Evolutionary conservation across 2,888 invertebrate species (phyloP), one percentile per base, ranked within the genome.

Genomic region (Tipula confusa): DNA sequence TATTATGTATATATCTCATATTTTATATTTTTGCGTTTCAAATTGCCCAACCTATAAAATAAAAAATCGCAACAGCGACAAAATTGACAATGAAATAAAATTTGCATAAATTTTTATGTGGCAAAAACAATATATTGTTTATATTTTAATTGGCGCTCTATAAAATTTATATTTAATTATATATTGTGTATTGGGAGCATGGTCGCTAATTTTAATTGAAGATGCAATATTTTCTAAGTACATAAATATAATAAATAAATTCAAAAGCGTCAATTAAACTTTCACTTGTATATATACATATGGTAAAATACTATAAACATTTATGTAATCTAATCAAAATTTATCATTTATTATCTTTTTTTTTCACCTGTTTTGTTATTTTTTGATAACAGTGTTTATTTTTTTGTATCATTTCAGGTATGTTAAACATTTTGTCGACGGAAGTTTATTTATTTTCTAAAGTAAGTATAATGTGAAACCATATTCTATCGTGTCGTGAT

Each of bases 81-180:
- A 64, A 64, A 64, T 64, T 64, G 64, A 64, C 64, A 64, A 64
- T 64, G 64, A 64, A 43, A 64, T 64, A 24, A 64, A 64, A 64
- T 64, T 64, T 64, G 64, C 64, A 64, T 64, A 64, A 64, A 64
- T 64, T 64, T 64, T 64, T 64, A 64, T 64, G 64, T 64, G 64
- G 9, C 24, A 64, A 64, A 24, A 24, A 24, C 64, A 64, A 64
- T 64, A 64, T 64, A 64, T 64, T 64, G 64, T 64, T 64, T 18
- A 64, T 64, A 64, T 9, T 64, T 64, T 64, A 64, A 64, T 64
- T 64, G 64, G 64, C n/a, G n/a, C n/a, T 43, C n/a, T 64, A 64
- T 18, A 24, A 64, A 64, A 64, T 43, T 33, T 24, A 64, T 24
- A 24, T 11, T n/a, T 64, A 64, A 64, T 64, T 64, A 64, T 64